Percentiles rank a stretch among this genome's conserved stretches.
These are phyloP conservation scores for Apeira syringaria DNA, from an alignment of 2,888 invertebrate species.

Conservation along the genomic window DNA sequence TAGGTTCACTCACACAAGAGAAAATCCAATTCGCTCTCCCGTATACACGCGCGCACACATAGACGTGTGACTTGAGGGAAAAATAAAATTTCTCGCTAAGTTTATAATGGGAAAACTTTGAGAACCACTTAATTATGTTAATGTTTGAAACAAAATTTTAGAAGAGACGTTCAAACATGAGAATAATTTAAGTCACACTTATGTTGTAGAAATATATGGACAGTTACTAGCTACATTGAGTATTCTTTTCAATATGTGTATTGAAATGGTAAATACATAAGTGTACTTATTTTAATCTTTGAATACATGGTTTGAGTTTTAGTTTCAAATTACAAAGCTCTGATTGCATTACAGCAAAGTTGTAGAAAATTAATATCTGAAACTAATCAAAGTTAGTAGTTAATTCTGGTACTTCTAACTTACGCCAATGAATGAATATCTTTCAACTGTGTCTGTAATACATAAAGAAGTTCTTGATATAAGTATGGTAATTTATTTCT, in stretches of 20 bases:
- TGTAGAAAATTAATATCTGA: slow-evolving; percentile 61
- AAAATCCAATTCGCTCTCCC: slow-evolving; percentile 80
- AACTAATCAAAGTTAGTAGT: slow-evolving; percentile 69
- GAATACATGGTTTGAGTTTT: slow-evolving; percentile 7
- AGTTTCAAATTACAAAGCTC: slow-evolving; percentile 31
- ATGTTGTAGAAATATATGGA: background rate
- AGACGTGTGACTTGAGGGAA: slow-evolving; percentile 80
- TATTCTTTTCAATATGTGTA: no score
- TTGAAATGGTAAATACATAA: no score
- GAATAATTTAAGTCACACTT: slow-evolving; percentile 72
- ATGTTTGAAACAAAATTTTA: slow-evolving; percentile 84
- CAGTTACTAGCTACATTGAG: no score
- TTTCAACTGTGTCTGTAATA: no score
- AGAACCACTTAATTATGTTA: slow-evolving; percentile 84
- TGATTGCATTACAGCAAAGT: slow-evolving; percentile 58
- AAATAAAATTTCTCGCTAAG: slow-evolving; percentile 84
- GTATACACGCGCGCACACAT: slow-evolving; percentile 76
- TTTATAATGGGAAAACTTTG: slow-evolving; percentile 84
- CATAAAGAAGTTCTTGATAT: no score
- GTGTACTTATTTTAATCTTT: background rate
- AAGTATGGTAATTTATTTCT: no score
- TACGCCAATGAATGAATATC: slow-evolving; percentile 6
- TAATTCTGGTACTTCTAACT: slow-evolving; percentile 37
- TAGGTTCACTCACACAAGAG: slow-evolving; percentile 80
- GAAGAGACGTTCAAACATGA: slow-evolving; percentile 79